phyloP scores from a whole-genome alignment of 2,797 vertebrate genomes.

The Psittacula derbiana region DNA sequence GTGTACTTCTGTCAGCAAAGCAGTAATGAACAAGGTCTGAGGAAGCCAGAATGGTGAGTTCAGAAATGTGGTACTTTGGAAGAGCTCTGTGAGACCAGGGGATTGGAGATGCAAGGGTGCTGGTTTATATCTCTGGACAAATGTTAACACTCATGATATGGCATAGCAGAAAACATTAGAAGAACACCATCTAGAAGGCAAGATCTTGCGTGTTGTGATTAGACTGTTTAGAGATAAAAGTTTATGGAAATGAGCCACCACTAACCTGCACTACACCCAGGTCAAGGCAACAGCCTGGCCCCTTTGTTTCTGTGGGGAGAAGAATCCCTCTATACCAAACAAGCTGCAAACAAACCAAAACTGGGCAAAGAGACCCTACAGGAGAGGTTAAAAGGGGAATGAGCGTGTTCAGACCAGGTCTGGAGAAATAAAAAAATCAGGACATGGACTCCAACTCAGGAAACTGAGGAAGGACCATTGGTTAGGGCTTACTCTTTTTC shows the following conservation, averaged over 20 bases:
- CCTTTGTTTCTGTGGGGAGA: neutral
- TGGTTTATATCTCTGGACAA: neutral
- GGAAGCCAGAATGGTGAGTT: neutral
- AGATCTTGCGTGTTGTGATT: neutral
- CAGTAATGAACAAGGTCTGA: neutral
- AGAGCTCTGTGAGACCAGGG: neutral
- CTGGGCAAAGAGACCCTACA: rapidly evolving
- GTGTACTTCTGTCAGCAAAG: neutral
- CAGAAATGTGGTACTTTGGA: neutral
- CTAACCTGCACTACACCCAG: neutral
- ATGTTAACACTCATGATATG: neutral
- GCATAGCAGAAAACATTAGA: neutral
- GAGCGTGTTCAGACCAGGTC: rapidly evolving
- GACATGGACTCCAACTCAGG: neutral
- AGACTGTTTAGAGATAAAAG: neutral
- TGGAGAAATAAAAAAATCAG: neutral
- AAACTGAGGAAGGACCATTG: neutral
- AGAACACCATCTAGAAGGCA: neutral
- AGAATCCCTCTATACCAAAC: neutral
- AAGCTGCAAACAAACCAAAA: neutral
- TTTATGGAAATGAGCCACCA: neutral
- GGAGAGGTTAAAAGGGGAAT: neutral
- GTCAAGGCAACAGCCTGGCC: neutral
- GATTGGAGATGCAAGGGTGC: neutral
- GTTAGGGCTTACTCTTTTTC: neutral